Evolutionary conservation across 2,797 vertebrate genomes (phyloP).

Genomic region (Taenioides sp.): DNA sequence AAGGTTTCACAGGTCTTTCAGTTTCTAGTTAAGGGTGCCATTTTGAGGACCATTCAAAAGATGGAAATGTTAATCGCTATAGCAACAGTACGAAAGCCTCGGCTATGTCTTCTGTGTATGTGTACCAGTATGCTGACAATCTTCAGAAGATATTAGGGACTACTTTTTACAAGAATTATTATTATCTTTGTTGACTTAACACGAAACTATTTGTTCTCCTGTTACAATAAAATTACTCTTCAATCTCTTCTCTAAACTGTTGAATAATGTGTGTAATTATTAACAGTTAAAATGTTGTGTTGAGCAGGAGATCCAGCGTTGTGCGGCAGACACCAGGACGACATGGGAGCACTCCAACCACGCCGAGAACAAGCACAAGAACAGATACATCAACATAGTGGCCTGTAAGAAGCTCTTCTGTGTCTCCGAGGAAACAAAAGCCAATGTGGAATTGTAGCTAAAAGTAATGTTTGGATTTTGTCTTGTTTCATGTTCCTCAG

Average conservation of each 20-base stretch:
- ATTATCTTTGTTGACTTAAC: not conserved
- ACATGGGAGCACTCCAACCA: constrained; percentile 97
- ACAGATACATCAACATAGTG: constrained; percentile 99
- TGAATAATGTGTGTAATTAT: not conserved
- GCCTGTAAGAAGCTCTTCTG: constrained; percentile 86
- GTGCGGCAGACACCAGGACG: constrained; percentile 93
- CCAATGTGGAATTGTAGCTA: constrained; percentile 33
- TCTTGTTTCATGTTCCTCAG: constrained; percentile 62
- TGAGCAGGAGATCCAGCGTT: constrained; percentile 92
- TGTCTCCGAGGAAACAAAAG: constrained; percentile 13
- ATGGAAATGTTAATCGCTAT: too few species aligned
- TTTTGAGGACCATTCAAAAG: too few species aligned
- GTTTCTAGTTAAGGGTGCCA: too few species aligned
- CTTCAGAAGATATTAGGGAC: too few species aligned
- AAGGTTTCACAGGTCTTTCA: too few species aligned
- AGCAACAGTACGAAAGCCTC: too few species aligned
- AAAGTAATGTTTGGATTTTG: constrained; percentile 22
- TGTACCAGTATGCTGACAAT: too few species aligned
- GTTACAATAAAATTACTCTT: not conserved
- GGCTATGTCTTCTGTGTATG: too few species aligned
- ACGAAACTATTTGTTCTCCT: not conserved
- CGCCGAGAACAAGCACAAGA: constrained; percentile 99
- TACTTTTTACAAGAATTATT: not conserved
- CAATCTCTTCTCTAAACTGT: not conserved
- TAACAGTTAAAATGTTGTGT: not conserved